phyloP scores from a whole-genome alignment of 2,888 invertebrate species.

The Hedya salicella region DNA sequence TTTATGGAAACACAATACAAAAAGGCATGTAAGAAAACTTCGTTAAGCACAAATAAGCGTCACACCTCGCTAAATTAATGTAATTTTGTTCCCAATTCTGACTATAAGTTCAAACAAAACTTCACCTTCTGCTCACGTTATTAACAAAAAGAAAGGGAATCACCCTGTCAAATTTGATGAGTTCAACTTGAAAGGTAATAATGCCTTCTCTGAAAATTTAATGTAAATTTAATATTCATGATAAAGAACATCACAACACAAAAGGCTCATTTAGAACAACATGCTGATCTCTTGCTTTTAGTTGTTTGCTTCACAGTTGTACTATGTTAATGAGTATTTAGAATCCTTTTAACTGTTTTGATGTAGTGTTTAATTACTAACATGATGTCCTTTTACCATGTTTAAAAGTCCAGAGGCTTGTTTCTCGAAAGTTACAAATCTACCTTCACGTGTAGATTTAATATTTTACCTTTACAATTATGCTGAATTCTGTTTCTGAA shows the following conservation, averaged over 20 bases:
- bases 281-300: slow-evolving; percentile 6
- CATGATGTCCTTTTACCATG: too few species aligned
- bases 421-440: too few species aligned
- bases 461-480: too few species aligned
- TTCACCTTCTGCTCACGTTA: slow-evolving; percentile 12
- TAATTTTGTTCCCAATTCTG: not conserved
- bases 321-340: too few species aligned
- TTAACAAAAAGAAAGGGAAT: slow-evolving; percentile 14
- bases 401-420: too few species aligned
- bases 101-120: slow-evolving; percentile 22
- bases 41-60: not conserved
- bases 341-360: too few species aligned
- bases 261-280: not conserved
- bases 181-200: slow-evolving; percentile 2
- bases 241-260: slow-evolving; percentile 8
- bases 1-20: not conserved
- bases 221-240: slow-evolving; percentile 9
- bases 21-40: not conserved
- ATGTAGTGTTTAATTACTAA: too few species aligned
- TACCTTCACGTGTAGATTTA: too few species aligned
- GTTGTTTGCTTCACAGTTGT: not conserved
- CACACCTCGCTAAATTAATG: slow-evolving; percentile 10
- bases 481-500: too few species aligned
- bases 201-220: slow-evolving; percentile 5
- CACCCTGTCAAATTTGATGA: slow-evolving; percentile 9